phyloP scores from a whole-genome alignment of 1,140 invertebrate genomes.

The Ostrea edulis region DNA sequence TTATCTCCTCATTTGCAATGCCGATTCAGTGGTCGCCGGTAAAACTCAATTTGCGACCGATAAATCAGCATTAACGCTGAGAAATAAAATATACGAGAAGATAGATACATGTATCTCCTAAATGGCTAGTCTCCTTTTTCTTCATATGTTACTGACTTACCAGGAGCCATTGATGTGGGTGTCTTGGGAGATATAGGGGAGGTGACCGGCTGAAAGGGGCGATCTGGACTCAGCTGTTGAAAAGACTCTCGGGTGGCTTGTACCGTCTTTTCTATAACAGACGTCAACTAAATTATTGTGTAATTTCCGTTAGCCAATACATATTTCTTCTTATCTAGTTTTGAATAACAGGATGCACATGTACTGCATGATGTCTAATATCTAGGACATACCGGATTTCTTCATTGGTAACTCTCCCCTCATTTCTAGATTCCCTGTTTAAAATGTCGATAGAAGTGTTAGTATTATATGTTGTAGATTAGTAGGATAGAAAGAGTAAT shows the following conservation, averaged over 20 bases:
- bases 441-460: constrained; percentile 37
- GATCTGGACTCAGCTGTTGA: constrained; percentile 43
- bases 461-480: constrained; percentile 3
- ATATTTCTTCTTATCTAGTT: neutral
- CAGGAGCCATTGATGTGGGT: constrained; percentile 13
- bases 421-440: constrained; percentile 42
- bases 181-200: constrained; percentile 38
- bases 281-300: neutral
- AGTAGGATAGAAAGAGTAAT: neutral
- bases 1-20: no score
- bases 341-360: neutral
- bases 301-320: neutral
- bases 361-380: neutral
- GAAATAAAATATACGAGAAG: no score
- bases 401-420: constrained; percentile 41
- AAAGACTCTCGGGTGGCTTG: constrained; percentile 26
- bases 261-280: constrained; percentile 31
- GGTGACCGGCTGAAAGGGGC: constrained; percentile 49
- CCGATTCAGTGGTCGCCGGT: no score
- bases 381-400: constrained; percentile 38
- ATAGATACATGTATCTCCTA: neutral
- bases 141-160: neutral
- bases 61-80: no score
- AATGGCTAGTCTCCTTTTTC: neutral
- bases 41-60: no score